A percentile compares a stretch with the other conserved stretches of the same genome.
These are phyloP conservation scores for Platerodrilus igneus DNA, from an alignment of 2,888 invertebrate species.

Conservation along the genomic window DNA sequence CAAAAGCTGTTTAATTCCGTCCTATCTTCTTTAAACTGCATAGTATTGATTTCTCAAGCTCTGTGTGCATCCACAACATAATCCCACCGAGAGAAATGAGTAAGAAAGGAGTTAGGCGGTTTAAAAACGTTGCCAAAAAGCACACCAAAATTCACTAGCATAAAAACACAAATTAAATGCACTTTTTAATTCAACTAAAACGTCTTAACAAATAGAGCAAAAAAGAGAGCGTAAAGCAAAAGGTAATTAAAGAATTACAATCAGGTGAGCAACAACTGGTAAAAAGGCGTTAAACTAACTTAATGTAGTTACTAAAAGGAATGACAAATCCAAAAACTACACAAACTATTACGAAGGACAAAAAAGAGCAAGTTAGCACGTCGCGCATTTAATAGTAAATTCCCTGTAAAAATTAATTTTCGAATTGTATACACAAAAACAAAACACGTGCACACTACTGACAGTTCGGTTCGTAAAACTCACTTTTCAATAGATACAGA, in stretches of 20 bases:
- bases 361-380: slow-evolving; percentile 28
- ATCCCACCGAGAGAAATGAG: too few species aligned
- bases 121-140: too few species aligned
- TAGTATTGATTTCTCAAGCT: slow-evolving; percentile 41
- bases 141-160: too few species aligned
- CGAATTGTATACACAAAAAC: slow-evolving; percentile 15
- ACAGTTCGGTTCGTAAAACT: too few species aligned
- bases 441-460: slow-evolving; percentile 23
- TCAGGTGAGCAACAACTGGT: too few species aligned
- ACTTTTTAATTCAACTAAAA: too few species aligned
- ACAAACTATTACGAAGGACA: slow-evolving; percentile 12
- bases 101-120: slow-evolving; percentile 11
- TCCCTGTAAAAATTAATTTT: slow-evolving; percentile 40
- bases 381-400: slow-evolving; percentile 41
- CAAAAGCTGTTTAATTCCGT: slow-evolving; percentile 24
- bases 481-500: too few species aligned
- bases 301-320: slow-evolving; percentile 2
- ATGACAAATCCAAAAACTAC: background rate
- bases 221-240: too few species aligned
- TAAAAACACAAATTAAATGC: too few species aligned
- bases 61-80: slow-evolving; percentile 36
- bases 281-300: background rate
- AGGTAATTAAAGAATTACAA: too few species aligned
- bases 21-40: slow-evolving; percentile 45
- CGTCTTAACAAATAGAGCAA: too few species aligned